Base-by-base conservation (phyloP, 53 echinoderm and acorn worm species). In the Holothuria leucospilota region DNA sequence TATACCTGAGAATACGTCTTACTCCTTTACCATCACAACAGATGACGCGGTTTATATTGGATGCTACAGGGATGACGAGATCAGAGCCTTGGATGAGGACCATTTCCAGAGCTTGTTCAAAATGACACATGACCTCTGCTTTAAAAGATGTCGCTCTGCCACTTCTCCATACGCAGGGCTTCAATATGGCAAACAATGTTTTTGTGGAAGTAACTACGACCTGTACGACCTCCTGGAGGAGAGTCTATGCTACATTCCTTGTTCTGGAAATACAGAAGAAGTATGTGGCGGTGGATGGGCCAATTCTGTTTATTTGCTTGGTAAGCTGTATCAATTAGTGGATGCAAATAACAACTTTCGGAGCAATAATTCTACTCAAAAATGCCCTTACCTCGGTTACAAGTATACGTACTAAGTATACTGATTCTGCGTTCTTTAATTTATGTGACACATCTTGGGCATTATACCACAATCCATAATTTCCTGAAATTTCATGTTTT, bases 181-280 rank as follows among this genome's bases (percentile, higher is more conserved):
- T 13, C 72, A 72, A 72, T 10, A 41, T 39, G 29, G 12, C 40
- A 72, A 42, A 39, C 40, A 72, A 23, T 72, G 72, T 40, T 72
- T 38, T 49, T 72, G 72, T 39, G 72, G 72, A 39, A 38, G n/a
- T 18, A 39, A 72, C 72, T 72, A 72, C 23, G 72, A 72, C 23
- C 7, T 23, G n/a, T 72, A 72, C 21, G 72, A 38, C 10, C 38
- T 10, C 6, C 72, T 72, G 5, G 34, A 72, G 1, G 72, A 40
- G 21, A 72, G 72, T 15, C 21, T 49, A 10, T 72, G 72, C 40
- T 72, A 2, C 21, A n/a, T 15, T 4, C 42, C 39, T 72, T 72
- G 72, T 72, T 38, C 72, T 46, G 72, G 72, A 39, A 72, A 72
- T 46, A 39, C 72, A 5, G 39, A 40, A 18, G 39, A 72, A 39